phyloP scores from a whole-genome alignment of 2,888 invertebrate species.

The Luffia ferchaultella region DNA sequence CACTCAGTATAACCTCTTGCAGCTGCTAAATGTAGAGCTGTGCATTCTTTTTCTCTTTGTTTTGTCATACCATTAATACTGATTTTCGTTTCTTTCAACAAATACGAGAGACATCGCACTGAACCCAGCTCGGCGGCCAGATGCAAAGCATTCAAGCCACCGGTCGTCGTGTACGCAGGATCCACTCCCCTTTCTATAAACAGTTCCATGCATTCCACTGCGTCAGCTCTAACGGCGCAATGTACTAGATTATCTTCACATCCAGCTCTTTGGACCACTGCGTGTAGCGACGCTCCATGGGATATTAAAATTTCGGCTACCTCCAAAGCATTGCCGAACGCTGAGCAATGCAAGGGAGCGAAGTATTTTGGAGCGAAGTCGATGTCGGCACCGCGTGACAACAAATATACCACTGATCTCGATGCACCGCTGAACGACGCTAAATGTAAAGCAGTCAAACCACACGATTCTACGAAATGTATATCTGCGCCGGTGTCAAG shows the following conservation, averaged over 20 bases:
- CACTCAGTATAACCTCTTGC: slow-evolving; percentile 87
- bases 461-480: slow-evolving; percentile 75
- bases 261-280: slow-evolving; percentile 72
- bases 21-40: slow-evolving; percentile 85
- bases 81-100: slow-evolving; percentile 77
- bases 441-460: slow-evolving; percentile 78
- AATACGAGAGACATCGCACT: slow-evolving; percentile 73
- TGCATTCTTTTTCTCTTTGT: slow-evolving; percentile 77
- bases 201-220: slow-evolving; percentile 78
- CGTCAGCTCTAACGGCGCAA: slow-evolving; percentile 83
- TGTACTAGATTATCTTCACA: slow-evolving; percentile 83
- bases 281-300: slow-evolving; percentile 72
- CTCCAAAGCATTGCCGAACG: slow-evolving; percentile 85
- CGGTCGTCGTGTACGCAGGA: slow-evolving; percentile 76
- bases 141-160: slow-evolving; percentile 81
- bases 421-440: slow-evolving; percentile 80
- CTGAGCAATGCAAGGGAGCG: slow-evolving; percentile 87
- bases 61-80: slow-evolving; percentile 76
- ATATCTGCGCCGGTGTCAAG: slow-evolving; percentile 73
- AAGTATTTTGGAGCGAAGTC: slow-evolving; percentile 76
- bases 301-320: slow-evolving; percentile 80
- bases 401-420: slow-evolving; percentile 72
- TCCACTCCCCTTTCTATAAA: slow-evolving; percentile 79
- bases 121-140: slow-evolving; percentile 82
- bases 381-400: slow-evolving; percentile 74